Conservation (phyloP, 2,113 vertebrate genomes). For the Cisticola juncidis region DNA sequence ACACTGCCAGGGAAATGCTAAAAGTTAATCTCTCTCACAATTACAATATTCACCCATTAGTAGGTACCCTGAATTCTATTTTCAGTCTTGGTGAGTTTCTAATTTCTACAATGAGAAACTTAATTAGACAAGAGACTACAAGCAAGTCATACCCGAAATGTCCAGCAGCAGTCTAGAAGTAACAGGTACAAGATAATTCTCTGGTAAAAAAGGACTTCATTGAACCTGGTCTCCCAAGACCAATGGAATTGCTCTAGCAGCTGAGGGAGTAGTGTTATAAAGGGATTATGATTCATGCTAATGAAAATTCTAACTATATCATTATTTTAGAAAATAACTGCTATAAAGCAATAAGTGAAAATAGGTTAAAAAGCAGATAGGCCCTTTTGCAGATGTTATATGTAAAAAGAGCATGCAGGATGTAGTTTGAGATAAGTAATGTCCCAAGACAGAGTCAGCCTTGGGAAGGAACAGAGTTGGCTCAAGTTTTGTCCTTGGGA, state of each 20-base stretch:
- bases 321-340: no score
- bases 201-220: not conserved
- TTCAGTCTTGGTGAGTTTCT: not conserved
- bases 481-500: no score
- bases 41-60: rapidly evolving
- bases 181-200: not conserved
- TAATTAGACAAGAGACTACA: not conserved
- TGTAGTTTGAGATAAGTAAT: no score
- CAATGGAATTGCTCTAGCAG: not conserved
- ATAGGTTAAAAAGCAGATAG: no score
- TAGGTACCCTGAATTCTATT: not conserved
- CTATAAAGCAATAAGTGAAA: no score
- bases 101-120: not conserved
- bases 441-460: no score
- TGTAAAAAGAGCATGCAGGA: no score
- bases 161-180: not conserved
- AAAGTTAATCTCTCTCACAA: not conserved
- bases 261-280: not conserved
- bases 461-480: no score
- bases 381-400: no score
- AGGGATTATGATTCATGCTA: no score
- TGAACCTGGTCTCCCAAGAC: not conserved
- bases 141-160: not conserved
- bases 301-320: no score
- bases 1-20: not conserved